These are phyloP conservation scores for Drosophila athabasca DNA, from an alignment of 1,140 invertebrate genomes.

Conservation along the genomic window DNA sequence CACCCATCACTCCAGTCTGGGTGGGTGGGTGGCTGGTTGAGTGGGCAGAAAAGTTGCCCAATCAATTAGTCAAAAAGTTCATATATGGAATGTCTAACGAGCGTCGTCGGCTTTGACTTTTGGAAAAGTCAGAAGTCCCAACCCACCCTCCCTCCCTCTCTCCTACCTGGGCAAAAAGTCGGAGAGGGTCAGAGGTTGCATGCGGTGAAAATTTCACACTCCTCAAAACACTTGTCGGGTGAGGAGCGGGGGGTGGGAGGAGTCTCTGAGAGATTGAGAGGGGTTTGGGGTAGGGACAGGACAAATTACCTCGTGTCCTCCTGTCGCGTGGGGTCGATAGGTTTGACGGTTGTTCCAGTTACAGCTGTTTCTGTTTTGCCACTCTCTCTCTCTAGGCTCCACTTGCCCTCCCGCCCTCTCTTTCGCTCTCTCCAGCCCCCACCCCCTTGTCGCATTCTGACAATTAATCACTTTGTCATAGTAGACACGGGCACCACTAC, in stretches of 20 bases:
- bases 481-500: constrained; percentile 2
- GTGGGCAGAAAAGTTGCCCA: constrained; percentile 32
- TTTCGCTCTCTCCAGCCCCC: background rate
- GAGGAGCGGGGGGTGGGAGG: too few relatives aligned
- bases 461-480: constrained; percentile 75
- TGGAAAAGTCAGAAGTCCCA: background rate
- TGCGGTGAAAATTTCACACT: too few relatives aligned
- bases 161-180: too few relatives aligned
- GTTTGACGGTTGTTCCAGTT: constrained; percentile 43
- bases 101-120: constrained; percentile 51
- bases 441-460: constrained; percentile 25
- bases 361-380: background rate
- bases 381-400: background rate
- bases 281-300: constrained; percentile 17
- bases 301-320: constrained; percentile 21
- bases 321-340: constrained; percentile 16
- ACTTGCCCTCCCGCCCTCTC: background rate
- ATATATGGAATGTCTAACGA: constrained; percentile 35
- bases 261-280: too few relatives aligned
- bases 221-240: too few relatives aligned
- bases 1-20: background rate
- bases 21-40: too few relatives aligned
- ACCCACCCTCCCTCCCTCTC: too few relatives aligned
- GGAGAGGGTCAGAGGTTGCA: too few relatives aligned
- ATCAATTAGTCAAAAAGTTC: constrained; percentile 61